A percentile compares a stretch with the other conserved stretches of the same genome.
These are phyloP conservation scores for Harpagoxenus sublaevis DNA, from an alignment of 2,888 invertebrate species.

Conservation along the genomic window DNA sequence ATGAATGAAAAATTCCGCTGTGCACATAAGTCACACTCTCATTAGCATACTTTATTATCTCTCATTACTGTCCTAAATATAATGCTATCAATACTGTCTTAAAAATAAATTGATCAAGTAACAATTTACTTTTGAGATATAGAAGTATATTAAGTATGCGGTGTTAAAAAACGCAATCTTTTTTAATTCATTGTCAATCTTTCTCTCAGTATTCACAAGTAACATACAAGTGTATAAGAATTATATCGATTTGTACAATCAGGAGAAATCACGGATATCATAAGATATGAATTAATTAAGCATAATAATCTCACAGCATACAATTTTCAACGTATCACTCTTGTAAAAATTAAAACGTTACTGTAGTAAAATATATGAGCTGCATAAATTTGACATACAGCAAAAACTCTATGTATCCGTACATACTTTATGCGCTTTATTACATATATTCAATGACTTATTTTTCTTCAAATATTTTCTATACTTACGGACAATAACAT, in stretches of 20 bases:
- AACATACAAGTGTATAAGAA: conserved; percentile 23
- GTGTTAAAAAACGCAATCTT: conserved; percentile 9
- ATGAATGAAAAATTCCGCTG: conserved; percentile 56
- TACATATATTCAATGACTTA: not conserved
- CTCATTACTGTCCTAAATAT: not conserved
- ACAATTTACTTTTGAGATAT: conserved; percentile 20
- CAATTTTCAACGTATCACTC: conserved; percentile 65
- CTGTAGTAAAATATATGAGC: conserved; percentile 45
- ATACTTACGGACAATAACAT: not conserved
- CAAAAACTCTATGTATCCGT: not conserved
- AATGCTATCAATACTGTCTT: not conserved
- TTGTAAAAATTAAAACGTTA: conserved; percentile 61
- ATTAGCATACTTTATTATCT: conserved; percentile 47
- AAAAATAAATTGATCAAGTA: conserved; percentile 17
- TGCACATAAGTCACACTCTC: conserved; percentile 59
- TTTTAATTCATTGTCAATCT: not conserved
- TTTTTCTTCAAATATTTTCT: not conserved
- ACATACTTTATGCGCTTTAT: not conserved
- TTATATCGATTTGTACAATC: conserved; percentile 45
- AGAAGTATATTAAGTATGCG: not conserved
- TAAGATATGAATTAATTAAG: not conserved
- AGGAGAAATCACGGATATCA: not conserved
- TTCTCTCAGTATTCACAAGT: not conserved
- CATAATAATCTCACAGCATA: conserved; percentile 62
- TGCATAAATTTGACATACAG: conserved; percentile 64